These are phyloP conservation scores for Terebella lapidaria DNA, from an alignment of 2,888 invertebrate species.

Conservation along the genomic window DNA sequence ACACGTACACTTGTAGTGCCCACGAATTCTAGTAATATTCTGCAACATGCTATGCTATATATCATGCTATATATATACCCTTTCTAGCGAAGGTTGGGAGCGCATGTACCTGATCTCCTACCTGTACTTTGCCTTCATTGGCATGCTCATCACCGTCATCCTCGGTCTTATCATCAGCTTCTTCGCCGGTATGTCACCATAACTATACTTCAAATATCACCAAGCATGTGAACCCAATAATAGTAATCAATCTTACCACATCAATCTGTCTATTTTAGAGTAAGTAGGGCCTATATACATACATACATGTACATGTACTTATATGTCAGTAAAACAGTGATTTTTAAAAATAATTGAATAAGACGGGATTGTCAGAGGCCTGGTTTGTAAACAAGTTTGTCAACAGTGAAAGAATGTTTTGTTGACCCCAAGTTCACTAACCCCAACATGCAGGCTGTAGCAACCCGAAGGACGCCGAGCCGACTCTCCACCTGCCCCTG, in stretches of 20 bases:
- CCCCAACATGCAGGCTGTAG: too few species aligned
- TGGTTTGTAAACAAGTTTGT: neutral
- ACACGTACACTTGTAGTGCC: neutral
- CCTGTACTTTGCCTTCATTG: slow-evolving; percentile 7
- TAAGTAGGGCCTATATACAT: neutral
- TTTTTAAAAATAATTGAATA: too few species aligned
- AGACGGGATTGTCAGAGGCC: neutral
- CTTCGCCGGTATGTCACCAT: slow-evolving; percentile 3
- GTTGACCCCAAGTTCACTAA: too few species aligned
- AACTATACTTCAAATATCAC: neutral
- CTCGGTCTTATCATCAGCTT: slow-evolving; percentile 9
- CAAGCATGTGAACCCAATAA: neutral
- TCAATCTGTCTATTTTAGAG: too few species aligned
- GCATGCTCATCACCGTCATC: slow-evolving; percentile 2
- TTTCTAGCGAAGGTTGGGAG: slow-evolving; percentile 11
- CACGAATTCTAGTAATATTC: too few species aligned
- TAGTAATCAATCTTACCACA: too few species aligned
- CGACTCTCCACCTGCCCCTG: slow-evolving; percentile 1
- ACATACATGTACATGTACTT: too few species aligned
- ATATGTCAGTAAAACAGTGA: too few species aligned
- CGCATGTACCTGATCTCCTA: slow-evolving; percentile 9
- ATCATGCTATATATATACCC: too few species aligned
- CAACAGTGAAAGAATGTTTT: too few species aligned
- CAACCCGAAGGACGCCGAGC: slow-evolving; percentile 2
- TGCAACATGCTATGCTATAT: too few species aligned